phyloP scores from a whole-genome alignment of 2,797 vertebrate genomes.

The Botia kubotai region DNA sequence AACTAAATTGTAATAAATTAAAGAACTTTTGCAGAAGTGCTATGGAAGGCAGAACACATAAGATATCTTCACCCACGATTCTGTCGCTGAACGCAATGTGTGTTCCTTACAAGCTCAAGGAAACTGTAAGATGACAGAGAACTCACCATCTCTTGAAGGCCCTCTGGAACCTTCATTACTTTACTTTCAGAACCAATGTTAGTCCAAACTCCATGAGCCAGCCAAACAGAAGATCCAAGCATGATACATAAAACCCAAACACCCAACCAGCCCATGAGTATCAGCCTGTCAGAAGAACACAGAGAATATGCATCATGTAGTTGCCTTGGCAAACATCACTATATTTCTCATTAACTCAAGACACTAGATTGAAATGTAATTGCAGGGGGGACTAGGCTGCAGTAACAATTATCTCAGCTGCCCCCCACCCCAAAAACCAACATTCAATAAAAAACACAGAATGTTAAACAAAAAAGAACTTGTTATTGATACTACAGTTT shows the following conservation, averaged over 20 bases:
- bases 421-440: too few relatives aligned
- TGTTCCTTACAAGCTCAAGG: too few relatives aligned
- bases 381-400: neutral
- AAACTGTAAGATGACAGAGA: slow-evolving; percentile 10
- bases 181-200: slow-evolving; percentile 68
- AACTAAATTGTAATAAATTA: too few relatives aligned
- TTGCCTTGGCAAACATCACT: neutral
- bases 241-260: slow-evolving; percentile 82
- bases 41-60: too few relatives aligned
- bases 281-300: slow-evolving; percentile 41
- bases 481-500: too few relatives aligned
- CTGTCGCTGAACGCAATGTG: too few relatives aligned
- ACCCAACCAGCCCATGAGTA: slow-evolving; percentile 81
- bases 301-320: neutral
- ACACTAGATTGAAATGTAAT: too few relatives aligned
- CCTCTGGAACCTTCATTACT: slow-evolving; percentile 59
- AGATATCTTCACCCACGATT: too few relatives aligned
- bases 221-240: slow-evolving; percentile 77
- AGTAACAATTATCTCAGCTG: too few relatives aligned
- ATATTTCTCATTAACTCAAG: neutral
- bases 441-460: too few relatives aligned
- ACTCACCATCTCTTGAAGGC: slow-evolving; percentile 79
- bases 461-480: too few relatives aligned
- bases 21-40: too few relatives aligned
- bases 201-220: slow-evolving; percentile 76